Evolutionary conservation across 2,888 invertebrate species (phyloP).

Genomic region (Chalcosyrphus nemorum): DNA sequence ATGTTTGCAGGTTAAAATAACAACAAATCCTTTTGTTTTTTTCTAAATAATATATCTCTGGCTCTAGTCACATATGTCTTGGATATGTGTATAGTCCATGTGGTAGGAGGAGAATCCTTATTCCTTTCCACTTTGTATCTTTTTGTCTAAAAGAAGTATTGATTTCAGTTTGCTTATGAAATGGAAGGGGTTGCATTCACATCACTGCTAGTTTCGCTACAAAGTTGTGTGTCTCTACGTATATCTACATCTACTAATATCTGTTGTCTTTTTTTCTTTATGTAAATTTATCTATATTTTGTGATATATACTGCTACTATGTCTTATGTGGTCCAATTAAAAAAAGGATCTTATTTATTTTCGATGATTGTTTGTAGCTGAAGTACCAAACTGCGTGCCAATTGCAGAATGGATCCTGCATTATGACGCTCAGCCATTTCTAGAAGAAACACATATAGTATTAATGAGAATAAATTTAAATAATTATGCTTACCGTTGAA

Average conservation of each 20-base stretch:
- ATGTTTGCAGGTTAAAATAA: constrained; percentile 18
- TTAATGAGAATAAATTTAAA: not conserved
- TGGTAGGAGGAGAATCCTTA: constrained; percentile 20
- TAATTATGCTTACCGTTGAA: constrained; percentile 90
- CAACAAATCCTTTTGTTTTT: constrained; percentile 20
- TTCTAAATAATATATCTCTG: constrained; percentile 45
- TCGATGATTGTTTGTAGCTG: constrained; percentile 96
- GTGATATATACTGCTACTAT: constrained; percentile 16
- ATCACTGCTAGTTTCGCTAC: constrained; percentile 38
- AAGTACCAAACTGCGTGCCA: constrained; percentile 93
- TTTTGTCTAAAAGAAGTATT: not conserved
- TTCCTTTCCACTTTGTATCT: constrained; percentile 17
- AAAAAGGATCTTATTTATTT: constrained; percentile 87
- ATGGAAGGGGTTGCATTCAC: constrained; percentile 28
- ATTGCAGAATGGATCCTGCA: constrained; percentile 89
- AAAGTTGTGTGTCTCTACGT: constrained; percentile 35
- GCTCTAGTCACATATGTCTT: constrained; percentile 71
- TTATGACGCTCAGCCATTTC: constrained; percentile 99
- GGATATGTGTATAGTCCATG: constrained; percentile 67
- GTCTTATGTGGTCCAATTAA: constrained; percentile 25
- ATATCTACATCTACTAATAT: constrained; percentile 48
- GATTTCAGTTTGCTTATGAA: constrained; percentile 15
- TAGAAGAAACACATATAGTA: constrained; percentile 78
- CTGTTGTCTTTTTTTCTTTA: constrained; percentile 14
- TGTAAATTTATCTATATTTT: constrained; percentile 48